A percentile compares a stretch with the other conserved stretches of the same genome.
Conservation (phyloP, 2,888 invertebrate species). For the Melieria omissa region DNA sequence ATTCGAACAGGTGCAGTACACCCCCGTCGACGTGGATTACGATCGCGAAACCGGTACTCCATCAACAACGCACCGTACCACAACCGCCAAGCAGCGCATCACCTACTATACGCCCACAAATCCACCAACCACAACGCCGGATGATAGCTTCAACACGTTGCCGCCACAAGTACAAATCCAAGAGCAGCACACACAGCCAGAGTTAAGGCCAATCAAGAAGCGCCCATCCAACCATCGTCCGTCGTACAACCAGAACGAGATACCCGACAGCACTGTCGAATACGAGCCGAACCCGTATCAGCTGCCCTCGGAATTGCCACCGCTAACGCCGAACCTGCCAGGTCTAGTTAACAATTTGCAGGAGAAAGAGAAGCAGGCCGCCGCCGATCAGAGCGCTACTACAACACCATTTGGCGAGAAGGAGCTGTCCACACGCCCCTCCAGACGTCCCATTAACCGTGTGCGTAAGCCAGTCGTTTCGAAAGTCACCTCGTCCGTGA, state of each 20-base stretch:
- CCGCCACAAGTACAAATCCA: slow-evolving; percentile 43
- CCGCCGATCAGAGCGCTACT: slow-evolving; percentile 59
- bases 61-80: slow-evolving; percentile 50
- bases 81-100: slow-evolving; percentile 55
- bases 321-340: slow-evolving; percentile 71
- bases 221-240: slow-evolving; percentile 57
- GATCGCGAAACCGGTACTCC: slow-evolving; percentile 50
- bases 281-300: slow-evolving; percentile 69
- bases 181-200: slow-evolving; percentile 28
- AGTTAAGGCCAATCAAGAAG: slow-evolving; percentile 18
- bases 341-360: slow-evolving; percentile 73
- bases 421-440: slow-evolving; percentile 62
- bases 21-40: slow-evolving; percentile 57
- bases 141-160: slow-evolving; percentile 53
- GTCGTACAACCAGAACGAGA: slow-evolving; percentile 59
- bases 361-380: slow-evolving; percentile 65
- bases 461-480: slow-evolving; percentile 68
- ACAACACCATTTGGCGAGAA: slow-evolving; percentile 61
- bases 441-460: slow-evolving; percentile 69
- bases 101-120: slow-evolving; percentile 59
- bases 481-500: slow-evolving; percentile 62
- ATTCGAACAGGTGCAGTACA: slow-evolving; percentile 61
- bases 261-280: slow-evolving; percentile 65
- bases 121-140: slow-evolving; percentile 50
- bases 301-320: slow-evolving; percentile 70